Percentiles rank a stretch among this genome's conserved stretches.
Conservation (phyloP, 2,797 vertebrate species). For the Todus mexicanus region DNA sequence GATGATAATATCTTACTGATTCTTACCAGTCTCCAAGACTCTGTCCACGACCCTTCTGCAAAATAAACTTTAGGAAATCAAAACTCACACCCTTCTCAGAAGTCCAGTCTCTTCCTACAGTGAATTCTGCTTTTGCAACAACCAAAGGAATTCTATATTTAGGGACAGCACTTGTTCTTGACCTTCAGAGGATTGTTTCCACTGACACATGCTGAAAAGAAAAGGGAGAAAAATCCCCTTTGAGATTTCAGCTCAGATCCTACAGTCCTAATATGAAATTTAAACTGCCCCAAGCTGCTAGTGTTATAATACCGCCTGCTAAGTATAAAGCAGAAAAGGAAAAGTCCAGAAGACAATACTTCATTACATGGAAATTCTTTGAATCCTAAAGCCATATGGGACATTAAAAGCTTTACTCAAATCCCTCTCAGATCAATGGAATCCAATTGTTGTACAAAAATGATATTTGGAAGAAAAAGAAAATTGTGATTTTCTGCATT, state of each 20-base stretch:
- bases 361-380: constrained; percentile 56
- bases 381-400: constrained; percentile 49
- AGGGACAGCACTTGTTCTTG: constrained; percentile 46
- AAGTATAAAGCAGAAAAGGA: constrained; percentile 62
- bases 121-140: constrained; percentile 39
- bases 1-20: constrained; percentile 43
- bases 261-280: constrained; percentile 45
- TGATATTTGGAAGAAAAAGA: not conserved
- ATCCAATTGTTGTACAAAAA: not conserved
- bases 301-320: constrained; percentile 51
- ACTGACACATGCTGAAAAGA: constrained; percentile 55
- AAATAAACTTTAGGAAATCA: constrained; percentile 58
- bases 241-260: constrained; percentile 41
- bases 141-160: constrained; percentile 64
- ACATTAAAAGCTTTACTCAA: constrained; percentile 31
- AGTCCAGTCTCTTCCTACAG: constrained; percentile 51
- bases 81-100: constrained; percentile 51
- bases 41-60: constrained; percentile 9
- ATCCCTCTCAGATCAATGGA: constrained; percentile 16
- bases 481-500: not conserved
- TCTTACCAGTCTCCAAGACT: constrained; percentile 38
- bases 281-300: constrained; percentile 37
- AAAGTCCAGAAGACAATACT: constrained; percentile 53
- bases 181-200: constrained; percentile 54
- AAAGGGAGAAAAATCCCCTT: constrained; percentile 43